phyloP scores from a whole-genome alignment of 1,140 invertebrate species.

The Drosophila carrolli region DNA sequence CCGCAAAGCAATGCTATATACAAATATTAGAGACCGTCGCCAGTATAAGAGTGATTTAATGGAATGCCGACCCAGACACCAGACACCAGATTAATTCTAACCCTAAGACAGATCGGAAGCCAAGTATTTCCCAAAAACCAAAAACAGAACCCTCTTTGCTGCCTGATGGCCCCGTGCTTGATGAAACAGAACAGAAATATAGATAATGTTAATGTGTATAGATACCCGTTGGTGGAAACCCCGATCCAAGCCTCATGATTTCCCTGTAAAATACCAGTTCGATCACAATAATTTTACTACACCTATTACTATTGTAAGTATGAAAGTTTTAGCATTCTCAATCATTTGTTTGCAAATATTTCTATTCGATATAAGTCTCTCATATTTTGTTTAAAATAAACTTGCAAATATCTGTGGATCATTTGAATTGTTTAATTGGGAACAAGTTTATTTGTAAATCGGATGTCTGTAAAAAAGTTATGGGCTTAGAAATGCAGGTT shows the following conservation, averaged over 20 bases:
- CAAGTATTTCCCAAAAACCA: conserved; percentile 12
- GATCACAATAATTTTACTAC: conserved; percentile 42
- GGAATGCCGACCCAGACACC: conserved; percentile 10
- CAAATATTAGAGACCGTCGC: conserved; percentile 41
- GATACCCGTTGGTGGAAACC: conserved; percentile 28
- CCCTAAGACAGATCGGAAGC: conserved; percentile 27
- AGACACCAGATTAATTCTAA: conserved; percentile 16
- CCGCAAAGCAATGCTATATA: conserved; percentile 38
- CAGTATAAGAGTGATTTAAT: conserved; percentile 19
- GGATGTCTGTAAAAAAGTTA: too few relatives aligned
- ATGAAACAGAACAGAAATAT: neutral
- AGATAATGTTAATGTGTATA: conserved; percentile 41
- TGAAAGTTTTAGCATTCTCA: conserved; percentile 51
- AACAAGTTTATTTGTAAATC: too few relatives aligned
- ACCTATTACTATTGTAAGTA: conserved; percentile 51
- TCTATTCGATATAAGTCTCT: conserved; percentile 33
- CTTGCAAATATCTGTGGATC: conserved; percentile 42
- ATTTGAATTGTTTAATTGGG: neutral
- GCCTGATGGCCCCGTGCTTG: conserved; percentile 1
- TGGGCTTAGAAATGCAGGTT: too few relatives aligned
- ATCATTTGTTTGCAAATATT: conserved; percentile 34
- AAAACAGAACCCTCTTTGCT: conserved; percentile 8
- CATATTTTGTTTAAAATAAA: conserved; percentile 49
- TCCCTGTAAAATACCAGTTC: conserved; percentile 44
- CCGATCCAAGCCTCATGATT: conserved; percentile 16